phyloP scores from a whole-genome alignment of 2,888 invertebrate genomes.

The Podabrus alpinus region DNA sequence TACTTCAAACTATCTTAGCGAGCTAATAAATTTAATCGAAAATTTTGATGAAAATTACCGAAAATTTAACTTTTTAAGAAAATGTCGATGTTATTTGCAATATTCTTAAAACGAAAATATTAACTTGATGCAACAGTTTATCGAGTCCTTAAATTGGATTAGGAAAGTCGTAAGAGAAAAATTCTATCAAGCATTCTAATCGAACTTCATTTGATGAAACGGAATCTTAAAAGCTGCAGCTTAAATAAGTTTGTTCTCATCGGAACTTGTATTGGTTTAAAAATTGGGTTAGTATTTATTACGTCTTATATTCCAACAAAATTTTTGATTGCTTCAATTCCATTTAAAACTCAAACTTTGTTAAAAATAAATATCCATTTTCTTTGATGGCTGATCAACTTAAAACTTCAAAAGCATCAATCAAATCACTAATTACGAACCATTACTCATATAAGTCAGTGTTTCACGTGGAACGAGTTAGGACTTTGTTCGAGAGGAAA shows the following conservation, averaged over 20 bases:
- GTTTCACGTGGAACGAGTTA: not conserved
- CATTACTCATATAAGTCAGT: not conserved
- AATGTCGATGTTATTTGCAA: not conserved
- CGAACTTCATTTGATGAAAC: not conserved
- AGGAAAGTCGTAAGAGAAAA: constrained; percentile 1
- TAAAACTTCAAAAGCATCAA: not conserved
- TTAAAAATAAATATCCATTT: not conserved
- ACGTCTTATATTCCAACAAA: not conserved
- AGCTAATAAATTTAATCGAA: not conserved
- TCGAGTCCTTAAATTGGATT: constrained; percentile 9
- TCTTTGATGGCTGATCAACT: not conserved
- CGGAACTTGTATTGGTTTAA: not conserved
- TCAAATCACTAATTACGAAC: not conserved
- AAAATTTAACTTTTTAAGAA: not conserved
- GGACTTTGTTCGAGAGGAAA: not conserved
- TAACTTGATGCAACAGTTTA: constrained; percentile 12
- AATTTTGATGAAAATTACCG: not conserved
- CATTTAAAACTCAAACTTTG: not conserved
- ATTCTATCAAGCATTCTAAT: constrained; percentile 5
- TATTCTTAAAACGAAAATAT: not conserved
- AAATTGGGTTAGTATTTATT: not conserved
- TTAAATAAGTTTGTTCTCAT: not conserved
- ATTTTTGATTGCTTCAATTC: not conserved
- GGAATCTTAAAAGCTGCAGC: not conserved
- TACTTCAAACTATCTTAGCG: not conserved